Evolutionary conservation across 2,113 vertebrate species (phyloP).

Genomic region (Dicaeum eximium): DNA sequence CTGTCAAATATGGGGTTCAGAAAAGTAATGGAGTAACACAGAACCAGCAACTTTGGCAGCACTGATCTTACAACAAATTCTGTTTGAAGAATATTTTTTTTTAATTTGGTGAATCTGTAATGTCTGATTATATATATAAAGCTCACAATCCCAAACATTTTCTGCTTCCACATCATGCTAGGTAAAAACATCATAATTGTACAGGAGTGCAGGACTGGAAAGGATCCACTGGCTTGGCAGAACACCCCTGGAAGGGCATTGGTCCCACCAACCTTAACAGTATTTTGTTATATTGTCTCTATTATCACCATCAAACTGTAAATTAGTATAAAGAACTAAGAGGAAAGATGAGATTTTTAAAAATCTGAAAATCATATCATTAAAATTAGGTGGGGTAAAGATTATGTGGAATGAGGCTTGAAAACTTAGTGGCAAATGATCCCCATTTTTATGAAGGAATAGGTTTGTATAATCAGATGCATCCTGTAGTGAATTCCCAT

Average conservation of each 20-base stretch:
- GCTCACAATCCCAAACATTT: neutral
- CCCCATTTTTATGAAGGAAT: neutral
- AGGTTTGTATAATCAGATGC: neutral
- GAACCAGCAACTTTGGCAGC: neutral
- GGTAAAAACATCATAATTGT: neutral
- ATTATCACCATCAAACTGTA: neutral
- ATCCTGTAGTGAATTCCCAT: neutral
- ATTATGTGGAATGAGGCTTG: neutral
- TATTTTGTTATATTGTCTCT: neutral
- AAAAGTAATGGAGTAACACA: neutral
- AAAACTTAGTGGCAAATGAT: neutral
- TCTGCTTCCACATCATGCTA: neutral
- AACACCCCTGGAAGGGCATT: neutral
- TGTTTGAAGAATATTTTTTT: neutral
- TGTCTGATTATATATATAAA: neutral
- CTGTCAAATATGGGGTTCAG: neutral
- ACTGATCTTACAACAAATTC: neutral
- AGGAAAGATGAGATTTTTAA: neutral
- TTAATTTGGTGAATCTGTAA: neutral
- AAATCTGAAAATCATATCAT: neutral
- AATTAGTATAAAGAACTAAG: neutral
- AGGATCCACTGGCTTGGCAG: neutral
- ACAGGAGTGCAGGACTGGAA: neutral
- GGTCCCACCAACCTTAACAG: neutral
- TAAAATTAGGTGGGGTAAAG: neutral